A percentile compares a stretch with the other conserved stretches of the same genome.
Evolutionary conservation across 1,140 invertebrate species (phyloP).

Genomic region (Lepidotrigona ventralis): DNA sequence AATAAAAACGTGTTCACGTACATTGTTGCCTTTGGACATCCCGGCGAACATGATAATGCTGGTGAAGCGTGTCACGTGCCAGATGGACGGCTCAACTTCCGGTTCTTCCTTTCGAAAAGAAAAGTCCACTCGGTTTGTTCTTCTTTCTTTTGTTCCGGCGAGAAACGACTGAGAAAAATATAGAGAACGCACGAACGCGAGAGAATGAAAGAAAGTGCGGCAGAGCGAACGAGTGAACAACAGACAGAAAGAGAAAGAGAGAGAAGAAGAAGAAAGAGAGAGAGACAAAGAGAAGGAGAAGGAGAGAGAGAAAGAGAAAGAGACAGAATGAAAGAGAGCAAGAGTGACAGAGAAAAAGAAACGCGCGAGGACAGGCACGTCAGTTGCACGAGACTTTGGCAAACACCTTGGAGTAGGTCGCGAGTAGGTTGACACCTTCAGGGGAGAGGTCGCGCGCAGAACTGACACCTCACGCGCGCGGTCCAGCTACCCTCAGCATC

Average conservation of each 20-base stretch:
- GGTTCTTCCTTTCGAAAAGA: slow-evolving; percentile 29
- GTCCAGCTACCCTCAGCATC: slow-evolving; percentile 73
- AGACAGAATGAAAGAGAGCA: not conserved
- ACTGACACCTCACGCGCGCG: slow-evolving; percentile 71
- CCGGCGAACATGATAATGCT: slow-evolving; percentile 67
- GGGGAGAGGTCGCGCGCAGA: slow-evolving; percentile 72
- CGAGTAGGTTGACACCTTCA: slow-evolving; percentile 63
- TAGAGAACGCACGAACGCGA: not conserved
- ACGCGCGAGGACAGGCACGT: slow-evolving; percentile 35
- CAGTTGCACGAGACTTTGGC: slow-evolving; percentile 53
- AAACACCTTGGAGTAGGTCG: slow-evolving; percentile 57
- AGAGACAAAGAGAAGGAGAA: not conserved
- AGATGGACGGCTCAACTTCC: slow-evolving; percentile 26
- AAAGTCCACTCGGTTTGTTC: slow-evolving; percentile 19
- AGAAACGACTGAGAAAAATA: slow-evolving; percentile 12
- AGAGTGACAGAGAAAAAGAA: not conserved
- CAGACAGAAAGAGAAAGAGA: not conserved
- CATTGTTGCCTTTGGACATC: slow-evolving; percentile 69
- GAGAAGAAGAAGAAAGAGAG: too few relatives aligned
- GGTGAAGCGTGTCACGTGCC: slow-evolving; percentile 61
- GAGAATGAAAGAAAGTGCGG: not conserved
- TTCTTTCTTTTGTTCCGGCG: slow-evolving; percentile 14
- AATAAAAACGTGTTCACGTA: slow-evolving; percentile 64
- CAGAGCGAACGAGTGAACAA: not conserved
- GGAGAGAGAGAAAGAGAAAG: not conserved